Evolutionary conservation across 2,113 vertebrate species (phyloP).

Genomic region (Ictidomys tridecemlineatus): DNA sequence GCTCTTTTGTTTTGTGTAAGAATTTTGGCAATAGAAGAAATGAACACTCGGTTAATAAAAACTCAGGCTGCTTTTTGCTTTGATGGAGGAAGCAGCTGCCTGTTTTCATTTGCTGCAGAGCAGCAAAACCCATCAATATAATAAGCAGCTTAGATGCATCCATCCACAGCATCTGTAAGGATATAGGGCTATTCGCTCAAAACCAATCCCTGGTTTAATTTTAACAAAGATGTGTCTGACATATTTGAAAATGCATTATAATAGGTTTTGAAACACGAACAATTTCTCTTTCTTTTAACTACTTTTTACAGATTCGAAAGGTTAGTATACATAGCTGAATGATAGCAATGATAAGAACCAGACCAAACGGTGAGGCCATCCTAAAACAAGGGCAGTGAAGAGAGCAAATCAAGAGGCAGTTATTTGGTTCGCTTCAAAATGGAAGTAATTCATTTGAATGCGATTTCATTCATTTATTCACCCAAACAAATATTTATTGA

Average conservation of each 20-base stretch:
- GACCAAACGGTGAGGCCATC: conserved; percentile 79
- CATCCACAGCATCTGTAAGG: conserved; percentile 96
- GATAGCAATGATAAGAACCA: conserved; percentile 85
- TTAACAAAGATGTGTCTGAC: conserved; percentile 94
- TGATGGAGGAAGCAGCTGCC: conserved; percentile 95
- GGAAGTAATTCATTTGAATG: conserved; percentile 62
- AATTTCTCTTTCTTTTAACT: conserved; percentile 89
- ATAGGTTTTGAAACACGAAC: conserved; percentile 88
- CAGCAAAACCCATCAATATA: conserved; percentile 98
- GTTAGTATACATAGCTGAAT: conserved; percentile 81
- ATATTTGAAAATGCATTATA: conserved; percentile 92
- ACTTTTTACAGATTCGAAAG: conserved; percentile 88
- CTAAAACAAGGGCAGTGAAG: conserved; percentile 77
- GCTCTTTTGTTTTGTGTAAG: conserved; percentile 95
- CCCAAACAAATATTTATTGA: conserved; percentile 51
- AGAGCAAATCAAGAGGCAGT: conserved; percentile 69
- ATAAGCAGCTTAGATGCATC: conserved; percentile 99
- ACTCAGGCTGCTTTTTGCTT: conserved; percentile 96
- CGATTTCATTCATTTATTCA: conserved; percentile 60
- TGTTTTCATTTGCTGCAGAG: conserved; percentile 93
- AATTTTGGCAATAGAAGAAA: conserved; percentile 99
- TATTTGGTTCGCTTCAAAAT: conserved; percentile 81
- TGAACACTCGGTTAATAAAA: conserved; percentile 99
- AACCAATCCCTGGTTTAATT: conserved; percentile 94
- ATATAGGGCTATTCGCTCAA: conserved; percentile 93